Base-by-base conservation (phyloP, 2,113 vertebrate genomes). In the Trematomus loennbergii region DNA sequence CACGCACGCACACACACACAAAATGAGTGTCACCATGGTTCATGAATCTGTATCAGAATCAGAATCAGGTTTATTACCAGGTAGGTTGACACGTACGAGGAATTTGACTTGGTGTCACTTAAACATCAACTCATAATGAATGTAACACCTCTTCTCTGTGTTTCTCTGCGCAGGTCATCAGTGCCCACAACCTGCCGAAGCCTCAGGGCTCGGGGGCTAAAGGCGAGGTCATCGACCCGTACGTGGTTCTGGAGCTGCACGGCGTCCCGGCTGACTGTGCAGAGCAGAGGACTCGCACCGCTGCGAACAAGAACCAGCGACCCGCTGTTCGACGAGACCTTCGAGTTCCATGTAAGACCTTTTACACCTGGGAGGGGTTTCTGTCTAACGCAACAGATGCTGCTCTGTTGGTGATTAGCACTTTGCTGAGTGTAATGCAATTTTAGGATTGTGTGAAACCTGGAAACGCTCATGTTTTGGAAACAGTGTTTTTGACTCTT, bases 271-370 rank as follows among this genome's bases (percentile, higher is more conserved):
- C 97, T 0, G 98, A 99, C 92, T 99, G 98, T 64, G 94, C 96
- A 0, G 98, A 99, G 40, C 97, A 98, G 89, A 95, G 97, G 90
- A 99, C 98, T 33, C 97, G 97, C 83, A 99, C 98, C 0, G 96
- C 97, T 16, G 97, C 97, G 43, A n/a, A n/a, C n/a, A 97, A 99
- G 79, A 99, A 99, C 94, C 97, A 97, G 29, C 59, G 96, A 98
- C 85, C 98, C 98, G 0, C 96, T 99, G 84, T 99, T 99, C 81
- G 98, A 99, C 18, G 98, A 99, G 91, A 99, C 96, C 45, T 99
- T 99, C 71, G 98, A 99, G 93, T 99, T 99, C 81, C 97, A 97
- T 82, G 95, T 96, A 71, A 87, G 93, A 3, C 29, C 45, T 12
- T 4, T 43, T 20, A 12, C 9, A 12, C 17, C 36, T 22, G 10